A percentile compares a stretch with the other conserved stretches of the same genome.
Conservation (phyloP, 2,113 vertebrate genomes). For the Smithornis capensis region DNA sequence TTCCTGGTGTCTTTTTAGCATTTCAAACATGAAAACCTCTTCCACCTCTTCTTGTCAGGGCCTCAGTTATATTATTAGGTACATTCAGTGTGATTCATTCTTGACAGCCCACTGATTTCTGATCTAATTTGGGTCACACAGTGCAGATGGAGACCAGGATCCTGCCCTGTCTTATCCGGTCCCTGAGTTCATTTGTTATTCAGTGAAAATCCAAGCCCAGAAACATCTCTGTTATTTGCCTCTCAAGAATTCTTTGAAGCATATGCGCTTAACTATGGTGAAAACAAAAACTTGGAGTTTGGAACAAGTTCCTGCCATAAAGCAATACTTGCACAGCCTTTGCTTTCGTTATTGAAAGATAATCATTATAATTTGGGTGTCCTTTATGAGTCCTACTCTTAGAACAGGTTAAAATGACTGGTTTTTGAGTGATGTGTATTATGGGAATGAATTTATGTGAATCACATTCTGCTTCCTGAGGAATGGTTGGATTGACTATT, state of each 20-base stretch:
- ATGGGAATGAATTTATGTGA: neutral
- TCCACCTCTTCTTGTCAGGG: neutral
- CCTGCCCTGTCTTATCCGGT: neutral
- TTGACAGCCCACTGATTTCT: constrained; percentile 12
- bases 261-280: neutral
- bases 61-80: neutral
- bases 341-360: neutral
- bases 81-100: neutral
- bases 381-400: neutral
- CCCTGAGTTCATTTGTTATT: neutral
- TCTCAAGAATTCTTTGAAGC: neutral
- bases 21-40: neutral
- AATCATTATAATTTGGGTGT: neutral
- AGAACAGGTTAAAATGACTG: neutral
- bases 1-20: neutral
- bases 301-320: neutral
- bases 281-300: neutral
- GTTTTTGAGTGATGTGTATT: neutral
- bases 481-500: neutral
- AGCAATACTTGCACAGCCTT: neutral
- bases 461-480: neutral
- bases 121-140: constrained; percentile 15
- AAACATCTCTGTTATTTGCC: neutral
- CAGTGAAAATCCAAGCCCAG: neutral
- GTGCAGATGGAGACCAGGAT: neutral